A percentile compares a stretch with the other conserved stretches of the same genome.
phyloP scores from a whole-genome alignment of 2,888 invertebrate species.

The Scaptomyza tumidula region DNA sequence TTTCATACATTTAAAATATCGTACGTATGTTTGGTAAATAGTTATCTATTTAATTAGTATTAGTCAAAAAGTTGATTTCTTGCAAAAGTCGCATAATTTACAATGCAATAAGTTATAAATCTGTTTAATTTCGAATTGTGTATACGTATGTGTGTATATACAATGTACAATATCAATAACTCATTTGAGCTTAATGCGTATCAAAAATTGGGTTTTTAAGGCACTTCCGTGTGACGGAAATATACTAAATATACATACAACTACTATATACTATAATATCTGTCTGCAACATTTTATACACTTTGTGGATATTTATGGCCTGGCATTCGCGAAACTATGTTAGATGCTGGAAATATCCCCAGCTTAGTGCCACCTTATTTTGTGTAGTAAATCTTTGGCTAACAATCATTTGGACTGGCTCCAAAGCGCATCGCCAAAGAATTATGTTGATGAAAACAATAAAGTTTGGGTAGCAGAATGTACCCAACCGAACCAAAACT shows the following conservation, averaged over 20 bases:
- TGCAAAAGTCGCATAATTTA: slow-evolving; percentile 70
- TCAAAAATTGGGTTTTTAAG: slow-evolving; percentile 77
- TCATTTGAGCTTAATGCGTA: slow-evolving; percentile 58
- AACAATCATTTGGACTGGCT: slow-evolving; percentile 74
- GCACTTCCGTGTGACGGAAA: slow-evolving; percentile 85
- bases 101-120: slow-evolving; percentile 59
- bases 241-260: slow-evolving; percentile 66
- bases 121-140: slow-evolving; percentile 25
- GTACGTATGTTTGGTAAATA: slow-evolving; percentile 75
- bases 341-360: slow-evolving; percentile 60
- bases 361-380: slow-evolving; percentile 70
- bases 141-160: slow-evolving; percentile 10
- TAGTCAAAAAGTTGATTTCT: slow-evolving; percentile 74
- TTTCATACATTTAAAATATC: slow-evolving; percentile 76
- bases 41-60: slow-evolving; percentile 61
- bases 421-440: slow-evolving; percentile 71
- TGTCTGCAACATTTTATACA: slow-evolving; percentile 51
- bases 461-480: slow-evolving; percentile 50
- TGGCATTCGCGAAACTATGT: slow-evolving; percentile 56
- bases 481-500: slow-evolving; percentile 13
- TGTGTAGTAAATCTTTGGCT: slow-evolving; percentile 68
- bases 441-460: slow-evolving; percentile 78
- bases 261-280: slow-evolving; percentile 26
- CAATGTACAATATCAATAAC: slow-evolving; percentile 47
- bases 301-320: slow-evolving; percentile 56